These are phyloP conservation scores for Troides oblongomaculatus DNA, from an alignment of 2,888 invertebrate species.

Conservation along the genomic window DNA sequence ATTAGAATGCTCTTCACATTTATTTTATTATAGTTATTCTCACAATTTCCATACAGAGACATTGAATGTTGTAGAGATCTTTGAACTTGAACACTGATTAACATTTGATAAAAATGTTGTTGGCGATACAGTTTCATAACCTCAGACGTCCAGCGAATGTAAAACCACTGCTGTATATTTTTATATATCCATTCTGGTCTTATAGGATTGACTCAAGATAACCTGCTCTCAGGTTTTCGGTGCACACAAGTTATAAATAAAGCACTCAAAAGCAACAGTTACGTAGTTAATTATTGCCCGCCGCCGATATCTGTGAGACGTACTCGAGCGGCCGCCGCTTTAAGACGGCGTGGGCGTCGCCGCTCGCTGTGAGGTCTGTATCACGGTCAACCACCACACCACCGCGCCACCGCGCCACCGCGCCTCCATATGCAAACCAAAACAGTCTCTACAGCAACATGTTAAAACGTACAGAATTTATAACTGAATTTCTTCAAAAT, in stretches of 20 bases:
- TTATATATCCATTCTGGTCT: neutral
- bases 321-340: slow-evolving; percentile 49
- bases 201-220: slow-evolving; percentile 15
- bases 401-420: slow-evolving; percentile 39
- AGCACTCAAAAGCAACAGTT: slow-evolving; percentile 40
- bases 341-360: slow-evolving; percentile 62
- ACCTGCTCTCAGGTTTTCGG: slow-evolving; percentile 15
- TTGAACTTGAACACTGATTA: too few species aligned
- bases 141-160: too few species aligned
- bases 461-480: slow-evolving; percentile 32
- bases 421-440: slow-evolving; percentile 37
- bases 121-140: too few species aligned
- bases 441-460: slow-evolving; percentile 35
- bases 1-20: too few species aligned
- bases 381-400: slow-evolving; percentile 49
- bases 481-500: slow-evolving; percentile 42
- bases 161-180: too few species aligned
- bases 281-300: slow-evolving; percentile 52
- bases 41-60: too few species aligned
- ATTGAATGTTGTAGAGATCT: too few species aligned
- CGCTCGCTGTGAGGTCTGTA: slow-evolving; percentile 62
- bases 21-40: too few species aligned
- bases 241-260: slow-evolving; percentile 29
- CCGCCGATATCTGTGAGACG: slow-evolving; percentile 44
- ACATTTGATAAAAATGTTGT: too few species aligned